Evolutionary conservation across 1,140 invertebrate genomes (phyloP), one percentile per base, ranked within the genome.

Genomic region (Dendrolimus punctatus): DNA sequence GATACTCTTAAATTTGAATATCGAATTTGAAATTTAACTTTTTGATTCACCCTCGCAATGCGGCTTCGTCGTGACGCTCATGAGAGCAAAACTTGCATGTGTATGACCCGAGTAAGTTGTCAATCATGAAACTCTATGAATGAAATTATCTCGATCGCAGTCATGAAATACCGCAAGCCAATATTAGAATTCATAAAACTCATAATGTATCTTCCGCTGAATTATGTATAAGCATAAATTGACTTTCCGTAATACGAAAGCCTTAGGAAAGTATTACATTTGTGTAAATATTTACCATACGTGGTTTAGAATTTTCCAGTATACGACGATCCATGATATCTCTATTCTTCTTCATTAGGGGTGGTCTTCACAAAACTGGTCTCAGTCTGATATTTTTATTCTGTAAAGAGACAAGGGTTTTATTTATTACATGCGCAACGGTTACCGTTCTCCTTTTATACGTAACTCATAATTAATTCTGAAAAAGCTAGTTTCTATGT

Each of bases 271-370:
- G 60, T 62, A 66, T 63, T 58, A 60, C 60, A 66, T 63, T 60
- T 57, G 55, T 58, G 60, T 63, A 66, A 66, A 66, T 66, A 66
- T 66, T 60, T 66, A 59, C 44, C 59, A 62, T 62, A 60, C 63
- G 42, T 44, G 38, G 40, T 41, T 41, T 61, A 41, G 47, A 39
- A 40, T 4, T 6, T 41, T 8, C 49, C 51, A 50, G 9, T 41
- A 36, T 6, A n/a, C 38, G 42, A 46, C 46, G 47, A 43, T 6
- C 8, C 44, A 46, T 44, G 23, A 10, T 40, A 40, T 40, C 7
- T 10, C n/a, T 39, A 41, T 10, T 50, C n/a, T 49, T 36, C 9
- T 6, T n/a, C 10, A 5, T 5, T 39, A 41, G 6, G 45, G 51
- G 8, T 61, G 51, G 48, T 36, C 1, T 7, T n/a, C 8, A 8